phyloP scores from a whole-genome alignment of 2,797 vertebrate species.

The Aulostomus chinensis region DNA sequence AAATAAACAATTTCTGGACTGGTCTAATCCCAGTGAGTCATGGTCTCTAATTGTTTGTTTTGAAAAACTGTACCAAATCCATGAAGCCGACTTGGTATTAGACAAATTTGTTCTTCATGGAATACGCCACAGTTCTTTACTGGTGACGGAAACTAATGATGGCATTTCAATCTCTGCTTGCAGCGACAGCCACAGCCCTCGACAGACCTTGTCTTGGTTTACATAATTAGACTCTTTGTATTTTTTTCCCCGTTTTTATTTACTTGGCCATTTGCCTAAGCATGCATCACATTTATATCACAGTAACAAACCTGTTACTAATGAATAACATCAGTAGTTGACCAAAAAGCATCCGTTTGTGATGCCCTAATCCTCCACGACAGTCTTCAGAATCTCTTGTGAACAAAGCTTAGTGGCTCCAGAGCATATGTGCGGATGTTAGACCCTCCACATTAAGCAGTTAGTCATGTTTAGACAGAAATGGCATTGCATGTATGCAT shows the following conservation, averaged over 20 bases:
- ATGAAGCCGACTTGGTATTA: neutral
- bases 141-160: conserved; percentile 1
- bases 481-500: too few species aligned
- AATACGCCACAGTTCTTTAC: neutral
- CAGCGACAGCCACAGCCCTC: neutral
- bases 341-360: conserved; percentile 15
- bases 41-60: neutral
- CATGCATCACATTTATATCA: conserved; percentile 10
- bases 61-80: neutral
- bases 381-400: conserved; percentile 21
- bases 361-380: conserved; percentile 17
- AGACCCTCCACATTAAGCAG: too few species aligned
- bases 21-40: neutral
- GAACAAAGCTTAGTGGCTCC: too few species aligned
- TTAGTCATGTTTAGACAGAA: too few species aligned
- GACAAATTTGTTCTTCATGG: neutral
- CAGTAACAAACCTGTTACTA: neutral
- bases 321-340: conserved; percentile 11
- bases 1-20: conserved; percentile 23
- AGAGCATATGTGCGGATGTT: too few species aligned
- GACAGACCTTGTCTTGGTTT: neutral
- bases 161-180: conserved; percentile 3
- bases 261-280: conserved; percentile 15
- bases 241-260: conserved; percentile 3
- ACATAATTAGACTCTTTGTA: conserved; percentile 2